Percentiles rank a stretch among this genome's conserved stretches.
Evolutionary conservation across 2,113 vertebrate genomes (phyloP).

Genomic region (Erythrolamprus reginae): DNA sequence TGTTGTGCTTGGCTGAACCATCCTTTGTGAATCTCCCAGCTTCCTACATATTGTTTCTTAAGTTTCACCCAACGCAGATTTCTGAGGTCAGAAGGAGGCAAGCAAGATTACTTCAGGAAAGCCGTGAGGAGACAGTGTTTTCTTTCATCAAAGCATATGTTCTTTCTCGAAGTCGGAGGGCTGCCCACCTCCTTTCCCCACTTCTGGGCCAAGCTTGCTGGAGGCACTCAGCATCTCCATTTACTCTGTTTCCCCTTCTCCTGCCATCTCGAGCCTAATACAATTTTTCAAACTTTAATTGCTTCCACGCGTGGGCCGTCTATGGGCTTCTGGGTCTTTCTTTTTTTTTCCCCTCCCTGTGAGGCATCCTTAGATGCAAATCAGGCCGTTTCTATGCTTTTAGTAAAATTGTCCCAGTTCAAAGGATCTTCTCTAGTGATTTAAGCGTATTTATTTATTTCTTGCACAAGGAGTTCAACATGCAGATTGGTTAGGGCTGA

Average conservation of each 20-base stretch:
- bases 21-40: not conserved
- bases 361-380: conserved; percentile 43
- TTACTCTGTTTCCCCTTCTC: not conserved
- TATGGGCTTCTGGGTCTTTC: conserved; percentile 22
- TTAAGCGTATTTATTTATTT: conserved; percentile 69
- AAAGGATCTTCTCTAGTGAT: conserved; percentile 50
- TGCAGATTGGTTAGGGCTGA: conserved; percentile 66
- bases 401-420: conserved; percentile 53
- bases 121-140: not conserved
- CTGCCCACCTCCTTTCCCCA: not conserved
- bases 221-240: accelerated
- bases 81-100: not conserved
- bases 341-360: not conserved
- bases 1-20: not conserved
- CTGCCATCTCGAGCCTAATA: not conserved
- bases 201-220: not conserved
- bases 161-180: not conserved
- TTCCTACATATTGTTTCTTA: not conserved
- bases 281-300: not conserved
- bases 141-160: not conserved
- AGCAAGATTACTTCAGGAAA: not conserved
- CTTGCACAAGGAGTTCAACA: conserved; percentile 62
- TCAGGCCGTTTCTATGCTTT: conserved; percentile 45
- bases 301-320: not conserved
- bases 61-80: accelerated